Evolutionary conservation across 2,888 invertebrate species (phyloP), one percentile per base, ranked within the genome.

Genomic region (Lacanobia oleracea): DNA sequence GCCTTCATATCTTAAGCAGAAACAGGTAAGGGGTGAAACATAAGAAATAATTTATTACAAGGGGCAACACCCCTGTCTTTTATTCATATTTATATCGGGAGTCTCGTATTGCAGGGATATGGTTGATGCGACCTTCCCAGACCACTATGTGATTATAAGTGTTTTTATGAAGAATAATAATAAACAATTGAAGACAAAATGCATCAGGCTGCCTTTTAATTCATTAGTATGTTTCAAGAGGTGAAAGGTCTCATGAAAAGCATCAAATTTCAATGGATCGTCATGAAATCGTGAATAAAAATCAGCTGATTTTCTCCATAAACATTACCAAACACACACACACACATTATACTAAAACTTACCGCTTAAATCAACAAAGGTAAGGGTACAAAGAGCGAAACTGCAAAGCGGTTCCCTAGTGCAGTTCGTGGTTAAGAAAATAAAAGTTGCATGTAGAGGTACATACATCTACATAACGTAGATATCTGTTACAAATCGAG

Each of bases 61-160:
- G 85, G 84, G 86, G 75, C 77, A 75, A 79, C 79, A 86, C 81
- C 84, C 81, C 82, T 79, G 75, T 82, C 82, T 88, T 88, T 87
- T 88, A 87, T 89, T 89, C 86, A 87, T 89, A 88, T 88, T 88
- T 87, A 87, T 88, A 88, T 84, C 79, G 81, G 67, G 78, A 78
- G 76, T 77, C 78, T 78, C 78, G 78, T 85, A 81, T 69, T 80
- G 66, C 82, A 84, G 57, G 79, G n/a, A n/a, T n/a, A n/a, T n/a
- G n/a, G n/a, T n/a, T n/a, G n/a, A n/a, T n/a, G n/a, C n/a, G n/a
- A n/a, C n/a, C n/a, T n/a, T n/a, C n/a, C n/a, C n/a, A n/a, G n/a
- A n/a, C n/a, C n/a, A n/a, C n/a, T n/a, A n/a, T 77, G 74, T 67
- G 18, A 45, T 60, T 18, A 21, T n/a, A 51, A 27, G 9, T n/a